Percentiles rank a stretch among this genome's conserved stretches.
phyloP scores from a whole-genome alignment of 2,113 vertebrate species.

The Prolemur simus region DNA sequence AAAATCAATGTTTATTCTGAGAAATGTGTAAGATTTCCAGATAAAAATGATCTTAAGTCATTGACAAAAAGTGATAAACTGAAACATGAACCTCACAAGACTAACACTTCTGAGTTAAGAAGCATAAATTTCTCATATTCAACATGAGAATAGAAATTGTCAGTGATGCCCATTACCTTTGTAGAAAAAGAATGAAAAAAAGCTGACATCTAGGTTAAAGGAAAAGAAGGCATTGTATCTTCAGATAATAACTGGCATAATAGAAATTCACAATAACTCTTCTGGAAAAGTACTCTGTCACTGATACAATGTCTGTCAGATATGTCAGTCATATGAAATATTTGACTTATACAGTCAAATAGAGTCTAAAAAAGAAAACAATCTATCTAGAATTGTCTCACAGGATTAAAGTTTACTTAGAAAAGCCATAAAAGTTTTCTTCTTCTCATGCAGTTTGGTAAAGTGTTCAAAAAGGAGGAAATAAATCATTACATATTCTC shows the following conservation, averaged over 20 bases:
- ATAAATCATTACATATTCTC: not conserved
- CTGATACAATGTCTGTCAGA: slow-evolving; percentile 36
- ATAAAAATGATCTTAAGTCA: not conserved
- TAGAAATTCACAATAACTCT: slow-evolving; percentile 2
- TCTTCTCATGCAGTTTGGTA: not conserved
- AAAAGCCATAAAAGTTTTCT: not conserved
- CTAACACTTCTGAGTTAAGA: slow-evolving; percentile 21
- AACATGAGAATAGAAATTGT: slow-evolving; percentile 7
- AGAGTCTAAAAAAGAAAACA: slow-evolving; percentile 35
- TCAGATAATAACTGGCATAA: slow-evolving; percentile 38
- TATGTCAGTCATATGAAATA: slow-evolving; percentile 42
- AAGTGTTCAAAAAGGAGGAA: not conserved
- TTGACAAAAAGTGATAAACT: not conserved
- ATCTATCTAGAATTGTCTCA: not conserved
- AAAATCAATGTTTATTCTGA: not conserved
- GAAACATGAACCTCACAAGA: not conserved
- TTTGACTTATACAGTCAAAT: slow-evolving; percentile 32
- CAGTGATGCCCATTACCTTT: slow-evolving; percentile 43
- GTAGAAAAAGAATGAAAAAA: not conserved
- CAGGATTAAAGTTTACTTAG: not conserved
- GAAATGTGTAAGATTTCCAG: not conserved
- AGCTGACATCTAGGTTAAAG: slow-evolving; percentile 3
- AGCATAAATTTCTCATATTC: not conserved
- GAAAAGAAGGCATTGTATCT: not conserved
- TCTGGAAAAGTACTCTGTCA: not conserved